These are phyloP conservation scores for Pseudocheirus occidentalis DNA, from an alignment of 2,797 vertebrate genomes.

Conservation along the genomic window DNA sequence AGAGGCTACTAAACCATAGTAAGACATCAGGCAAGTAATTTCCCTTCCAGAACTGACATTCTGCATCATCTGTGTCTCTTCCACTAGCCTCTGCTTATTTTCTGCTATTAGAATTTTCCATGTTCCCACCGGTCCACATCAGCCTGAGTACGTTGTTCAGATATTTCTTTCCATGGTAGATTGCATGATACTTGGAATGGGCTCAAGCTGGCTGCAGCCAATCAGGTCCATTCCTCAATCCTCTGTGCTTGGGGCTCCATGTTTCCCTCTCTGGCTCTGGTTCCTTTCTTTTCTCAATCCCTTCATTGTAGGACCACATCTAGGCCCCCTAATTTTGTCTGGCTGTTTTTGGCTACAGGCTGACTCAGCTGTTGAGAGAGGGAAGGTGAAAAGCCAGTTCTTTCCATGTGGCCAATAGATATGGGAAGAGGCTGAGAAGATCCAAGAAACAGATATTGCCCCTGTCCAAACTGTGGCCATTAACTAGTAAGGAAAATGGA, in stretches of 20 bases:
- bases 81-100: neutral
- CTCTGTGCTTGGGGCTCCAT: neutral
- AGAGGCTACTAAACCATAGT: neutral
- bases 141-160: accelerated
- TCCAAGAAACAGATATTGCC: neutral
- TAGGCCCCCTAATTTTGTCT: neutral
- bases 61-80: neutral
- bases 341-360: neutral
- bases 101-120: neutral
- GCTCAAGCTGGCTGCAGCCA: neutral
- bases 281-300: neutral
- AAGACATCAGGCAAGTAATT: neutral
- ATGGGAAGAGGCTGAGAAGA: neutral
- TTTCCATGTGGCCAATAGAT: neutral
- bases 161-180: accelerated
- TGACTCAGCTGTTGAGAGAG: neutral
- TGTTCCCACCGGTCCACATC: neutral
- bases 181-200: neutral
- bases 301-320: neutral
- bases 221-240: neutral
- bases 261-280: neutral
- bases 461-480: neutral
- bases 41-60: neutral
- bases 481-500: neutral
- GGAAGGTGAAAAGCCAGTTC: neutral